A percentile compares a stretch with the other conserved stretches of the same genome.
Conservation (phyloP, 2,888 invertebrate genomes). For the Eucriotettix oculatus region DNA sequence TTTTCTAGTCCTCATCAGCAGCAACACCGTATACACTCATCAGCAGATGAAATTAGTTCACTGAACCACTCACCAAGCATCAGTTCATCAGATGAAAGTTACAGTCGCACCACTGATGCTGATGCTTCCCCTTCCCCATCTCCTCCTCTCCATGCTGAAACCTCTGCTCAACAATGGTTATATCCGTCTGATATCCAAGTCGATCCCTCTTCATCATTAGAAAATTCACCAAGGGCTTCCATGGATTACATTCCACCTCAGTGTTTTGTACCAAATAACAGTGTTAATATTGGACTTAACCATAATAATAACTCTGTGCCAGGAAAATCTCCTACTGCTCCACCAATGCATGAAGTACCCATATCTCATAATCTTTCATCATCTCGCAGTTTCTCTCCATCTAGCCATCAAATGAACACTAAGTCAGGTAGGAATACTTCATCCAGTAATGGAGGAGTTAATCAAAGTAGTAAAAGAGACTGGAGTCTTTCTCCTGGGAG, state of each 20-base stretch:
- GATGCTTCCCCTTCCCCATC: conserved; percentile 35
- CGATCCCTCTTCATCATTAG: conserved; percentile 27
- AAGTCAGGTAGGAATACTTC: conserved; percentile 13
- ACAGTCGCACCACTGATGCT: conserved; percentile 63
- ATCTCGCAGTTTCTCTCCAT: conserved; percentile 19
- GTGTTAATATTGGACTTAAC: neutral
- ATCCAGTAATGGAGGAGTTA: neutral
- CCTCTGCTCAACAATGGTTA: conserved; percentile 38
- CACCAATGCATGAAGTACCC: conserved; percentile 7
- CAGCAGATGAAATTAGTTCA: conserved; percentile 68
- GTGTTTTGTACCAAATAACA: conserved; percentile 22
- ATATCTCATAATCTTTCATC: conserved; percentile 9
- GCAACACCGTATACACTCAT: conserved; percentile 43
- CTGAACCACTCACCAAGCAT: conserved; percentile 66
- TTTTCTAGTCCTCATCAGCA: conserved; percentile 2
- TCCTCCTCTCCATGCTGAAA: conserved; percentile 26
- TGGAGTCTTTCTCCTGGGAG: conserved; percentile 8
- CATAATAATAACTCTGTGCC: conserved; percentile 15
- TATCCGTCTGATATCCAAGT: conserved; percentile 44
- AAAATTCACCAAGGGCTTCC: conserved; percentile 30
- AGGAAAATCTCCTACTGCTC: conserved; percentile 9
- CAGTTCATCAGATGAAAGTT: conserved; percentile 72
- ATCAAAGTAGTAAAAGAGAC: conserved; percentile 1
- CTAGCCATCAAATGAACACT: conserved; percentile 10
- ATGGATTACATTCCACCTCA: conserved; percentile 33